Base-by-base conservation (phyloP, 2,797 vertebrate species). In the Gymnopithys bicolor region DNA sequence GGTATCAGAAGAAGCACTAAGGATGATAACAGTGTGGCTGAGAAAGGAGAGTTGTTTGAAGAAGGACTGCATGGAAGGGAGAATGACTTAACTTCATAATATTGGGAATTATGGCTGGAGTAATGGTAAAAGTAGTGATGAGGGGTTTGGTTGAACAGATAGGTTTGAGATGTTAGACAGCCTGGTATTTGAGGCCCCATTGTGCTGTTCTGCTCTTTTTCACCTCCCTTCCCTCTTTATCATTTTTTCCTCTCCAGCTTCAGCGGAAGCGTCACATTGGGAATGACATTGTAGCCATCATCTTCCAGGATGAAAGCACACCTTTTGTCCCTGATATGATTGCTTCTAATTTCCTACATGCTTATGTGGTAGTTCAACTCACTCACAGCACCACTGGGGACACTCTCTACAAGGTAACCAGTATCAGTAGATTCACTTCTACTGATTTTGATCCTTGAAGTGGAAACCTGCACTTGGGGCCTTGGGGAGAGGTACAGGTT, bases 191-290 rank as follows among this genome's bases (percentile, higher is more conserved):
- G 43, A 66, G 37, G 39, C 24, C 53, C 15, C 28, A 18, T 74
- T 12, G 3, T 24, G 23, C 18, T 39, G 5, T 74, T 92, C 30
- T 56, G 11, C 46, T 69, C 12, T 56, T 58, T 80, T 73, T 84
- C n/a, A 74, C 32, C 35, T 75, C 46, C 46, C 25, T 66, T 53
- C 48, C 71, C 1, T 3, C 35, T 74, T 70, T n/a, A 9, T 55
- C 56, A 2, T 71, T 78, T 85, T 92, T 56, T 59, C 30, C 37
- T 82, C 64, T 92, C 21, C 96, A 99, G 99, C 97, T 99, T 74
- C 99, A 99, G 95, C 98, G 99, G 87, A 99, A 99, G 93, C 98
- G 99, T 88, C 99, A 99, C 97, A 99, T 99, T 49, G 99, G 99
- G 43, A 99, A 99, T 76, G 99, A 99, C 94, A 99, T 99, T 9